Percentiles rank a stretch among this genome's conserved stretches.
phyloP scores from a whole-genome alignment of 1,140 invertebrate genomes.

The Lordiphosa collinella region DNA sequence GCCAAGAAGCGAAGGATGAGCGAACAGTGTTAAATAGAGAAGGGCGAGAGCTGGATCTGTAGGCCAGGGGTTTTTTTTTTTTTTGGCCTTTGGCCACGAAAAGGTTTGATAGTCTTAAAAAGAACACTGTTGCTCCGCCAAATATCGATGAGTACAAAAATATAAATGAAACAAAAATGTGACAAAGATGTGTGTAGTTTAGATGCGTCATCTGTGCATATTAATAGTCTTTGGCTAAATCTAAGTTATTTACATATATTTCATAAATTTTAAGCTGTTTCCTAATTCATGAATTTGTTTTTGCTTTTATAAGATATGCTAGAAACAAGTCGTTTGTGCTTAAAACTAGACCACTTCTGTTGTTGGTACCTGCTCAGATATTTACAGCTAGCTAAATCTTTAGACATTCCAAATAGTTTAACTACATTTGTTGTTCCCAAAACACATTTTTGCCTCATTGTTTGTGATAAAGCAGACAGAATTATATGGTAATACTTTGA shows the following conservation, averaged over 20 bases:
- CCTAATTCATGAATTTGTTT: slow-evolving; percentile 35
- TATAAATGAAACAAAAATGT: too few relatives aligned
- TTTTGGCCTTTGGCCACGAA: too few relatives aligned
- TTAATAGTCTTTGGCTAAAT: slow-evolving; percentile 12
- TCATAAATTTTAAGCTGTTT: slow-evolving; percentile 8
- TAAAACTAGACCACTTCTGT: slow-evolving; percentile 22
- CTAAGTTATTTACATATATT: slow-evolving; percentile 28
- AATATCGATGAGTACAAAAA: too few relatives aligned
- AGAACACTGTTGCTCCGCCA: too few relatives aligned
- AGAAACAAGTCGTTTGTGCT: slow-evolving; percentile 21
- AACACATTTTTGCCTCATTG: slow-evolving; percentile 63
- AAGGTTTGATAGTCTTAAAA: too few relatives aligned
- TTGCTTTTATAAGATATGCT: slow-evolving; percentile 43
- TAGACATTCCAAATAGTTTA: slow-evolving; percentile 65
- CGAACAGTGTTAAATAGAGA: too few relatives aligned
- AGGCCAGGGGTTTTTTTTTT: too few relatives aligned
- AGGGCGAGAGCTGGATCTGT: too few relatives aligned
- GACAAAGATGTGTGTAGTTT: too few relatives aligned
- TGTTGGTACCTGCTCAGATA: slow-evolving; percentile 15
- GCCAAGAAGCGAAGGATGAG: too few relatives aligned
- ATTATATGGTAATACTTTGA: slow-evolving; percentile 41
- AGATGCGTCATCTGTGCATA: too few relatives aligned
- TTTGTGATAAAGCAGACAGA: slow-evolving; percentile 39
- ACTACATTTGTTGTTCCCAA: slow-evolving; percentile 79
- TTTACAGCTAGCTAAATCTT: slow-evolving; percentile 61